Base-by-base conservation (phyloP, 2,888 invertebrate species). In the Prionchulus punctatus region DNA sequence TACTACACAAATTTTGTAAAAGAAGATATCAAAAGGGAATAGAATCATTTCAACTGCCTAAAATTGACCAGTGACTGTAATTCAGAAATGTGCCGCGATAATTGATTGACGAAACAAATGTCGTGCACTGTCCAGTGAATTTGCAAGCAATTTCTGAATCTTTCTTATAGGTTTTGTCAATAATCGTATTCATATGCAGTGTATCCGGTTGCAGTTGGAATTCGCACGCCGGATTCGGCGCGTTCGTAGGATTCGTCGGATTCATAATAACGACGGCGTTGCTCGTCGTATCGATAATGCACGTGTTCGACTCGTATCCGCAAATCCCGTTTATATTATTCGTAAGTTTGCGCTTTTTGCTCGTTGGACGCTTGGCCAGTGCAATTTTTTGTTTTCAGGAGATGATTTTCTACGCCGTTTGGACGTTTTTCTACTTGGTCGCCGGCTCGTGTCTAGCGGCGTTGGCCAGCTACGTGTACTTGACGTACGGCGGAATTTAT, bases 361-460 rank as follows among this genome's bases (percentile, higher is more conserved):
- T 18, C 7, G 7, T 36, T 36, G 12, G 7, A 36, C 7, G 36
- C 36, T 36, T 18, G n/a, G n/a, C n/a, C n/a, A n/a, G n/a, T n/a
- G n/a, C n/a, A 12, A 36, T 36, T 45, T 45, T 45, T 7, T 45
- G 12, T 12, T 23, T 45, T 12, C 23, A 45, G 45, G 45, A 45
- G 23, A n/a, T 45, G 45, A 45, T 45, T 23, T 7, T 45, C 23
- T 23, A 45, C 45, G 45, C 18, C 23, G 23, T 45, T 23, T 45
- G 45, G 45, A 45, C 45, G 23, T 45, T 45, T 23, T 45, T 45
- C 23, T 45, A n/a, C 23, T 7, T 45, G 45, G 45, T 45, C 45
- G 45, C 45, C 23, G 45, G 45, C 23, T 7, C 18, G 4, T n/a
- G 18, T 7, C 23, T 45, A 12, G 45, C 45, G 18, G 45, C 45